Percentiles rank a stretch among this genome's conserved stretches.
phyloP scores from a whole-genome alignment of 2,797 vertebrate genomes.

The Mus spretus region DNA sequence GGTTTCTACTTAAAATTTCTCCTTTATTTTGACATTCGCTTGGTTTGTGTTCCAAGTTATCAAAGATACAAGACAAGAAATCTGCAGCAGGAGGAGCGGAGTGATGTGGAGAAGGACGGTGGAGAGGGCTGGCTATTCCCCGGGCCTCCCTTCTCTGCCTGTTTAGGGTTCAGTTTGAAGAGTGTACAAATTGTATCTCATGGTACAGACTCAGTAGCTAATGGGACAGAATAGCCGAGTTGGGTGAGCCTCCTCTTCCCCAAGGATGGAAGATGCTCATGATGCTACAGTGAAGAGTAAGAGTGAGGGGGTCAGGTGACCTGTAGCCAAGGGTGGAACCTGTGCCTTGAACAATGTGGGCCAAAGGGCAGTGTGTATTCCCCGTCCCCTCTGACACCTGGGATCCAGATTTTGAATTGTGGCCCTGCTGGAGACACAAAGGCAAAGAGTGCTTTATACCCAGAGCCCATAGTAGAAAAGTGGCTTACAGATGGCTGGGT shows the following conservation, averaged over 20 bases:
- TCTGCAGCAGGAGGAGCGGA: slow-evolving; percentile 59
- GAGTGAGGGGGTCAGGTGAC: not conserved
- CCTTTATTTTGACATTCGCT: slow-evolving; percentile 88
- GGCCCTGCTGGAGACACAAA: not conserved
- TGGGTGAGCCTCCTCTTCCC: not conserved
- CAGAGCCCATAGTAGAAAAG: not conserved
- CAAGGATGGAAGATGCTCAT: not conserved
- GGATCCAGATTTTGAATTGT: not conserved
- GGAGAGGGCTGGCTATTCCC: not conserved
- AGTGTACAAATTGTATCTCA: slow-evolving; percentile 48
- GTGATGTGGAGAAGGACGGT: not conserved
- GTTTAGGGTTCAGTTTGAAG: not conserved
- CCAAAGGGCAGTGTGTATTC: not conserved
- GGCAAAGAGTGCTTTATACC: not conserved
- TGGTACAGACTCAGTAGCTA: not conserved
- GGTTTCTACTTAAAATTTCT: slow-evolving; percentile 87
- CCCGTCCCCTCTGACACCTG: not conserved
- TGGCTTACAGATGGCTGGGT: not conserved
- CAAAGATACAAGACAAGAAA: slow-evolving; percentile 81
- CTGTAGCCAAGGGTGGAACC: not conserved
- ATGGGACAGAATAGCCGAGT: not conserved
- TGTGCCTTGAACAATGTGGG: not conserved
- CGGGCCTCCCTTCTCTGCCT: not conserved
- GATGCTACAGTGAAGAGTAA: not conserved
- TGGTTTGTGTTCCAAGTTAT: slow-evolving; percentile 85